Evolutionary conservation across 2,113 vertebrate species (phyloP), one percentile per base, ranked within the genome.

Genomic region (Macrotis lagotis): DNA sequence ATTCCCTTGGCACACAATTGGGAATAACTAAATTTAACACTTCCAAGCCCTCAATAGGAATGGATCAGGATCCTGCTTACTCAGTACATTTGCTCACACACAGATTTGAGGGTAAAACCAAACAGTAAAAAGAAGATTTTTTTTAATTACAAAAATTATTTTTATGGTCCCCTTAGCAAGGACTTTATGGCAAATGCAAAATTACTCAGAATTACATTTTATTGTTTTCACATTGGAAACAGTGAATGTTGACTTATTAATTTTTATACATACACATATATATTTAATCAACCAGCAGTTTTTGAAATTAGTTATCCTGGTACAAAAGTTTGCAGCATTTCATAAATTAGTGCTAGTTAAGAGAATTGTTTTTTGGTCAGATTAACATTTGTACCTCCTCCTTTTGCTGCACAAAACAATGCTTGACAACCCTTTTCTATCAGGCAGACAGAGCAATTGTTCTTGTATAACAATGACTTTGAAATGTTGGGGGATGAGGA

Each of bases 221-320:
- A 97, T 98, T 0, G 98, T 98, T 98, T 98, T 98, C 98, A 98
- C 98, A 99, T 98, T 98, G 99, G 98, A 98, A 98, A 98, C 98
- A 50, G 95, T 97, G 97, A 98, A 98, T 98, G 98, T 98, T 97
- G 96, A 96, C 96, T 98, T 98, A 95, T 93, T 96, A 97, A 97
- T 96, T 97, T 98, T 97, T 98, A 97, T 98, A 97, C 96, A 94
- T 97, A 94, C 97, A 98, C 96, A 96, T 91, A n/a, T 98, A 97
- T 98, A 95, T 97, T 98, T 98, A 98, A 98, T 94, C 97, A 97
- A 94, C 98, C 95, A 93, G 97, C 98, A 74, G 97, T 98, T 98
- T 83, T 97, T 96, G 97, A 97, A 97, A 95, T 90, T 94, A 49
- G 96, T 94, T 90, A 53, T 83, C 1, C 19, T 97, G 92, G 96